phyloP scores from a whole-genome alignment of 2,113 vertebrate genomes.

The Acrocephalus arundinaceus region DNA sequence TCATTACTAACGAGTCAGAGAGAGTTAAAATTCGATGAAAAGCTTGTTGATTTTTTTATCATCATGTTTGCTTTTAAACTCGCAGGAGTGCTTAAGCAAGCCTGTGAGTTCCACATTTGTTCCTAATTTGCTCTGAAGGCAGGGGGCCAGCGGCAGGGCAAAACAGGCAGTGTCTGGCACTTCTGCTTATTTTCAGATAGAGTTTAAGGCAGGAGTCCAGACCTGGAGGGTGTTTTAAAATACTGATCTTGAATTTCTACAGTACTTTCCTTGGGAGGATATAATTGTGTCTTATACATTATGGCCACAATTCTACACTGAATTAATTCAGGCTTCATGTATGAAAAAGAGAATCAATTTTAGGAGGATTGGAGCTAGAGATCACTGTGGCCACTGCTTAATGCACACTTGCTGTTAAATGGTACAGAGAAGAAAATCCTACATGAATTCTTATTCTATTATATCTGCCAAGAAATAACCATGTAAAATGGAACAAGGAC shows the following conservation, averaged over 20 bases:
- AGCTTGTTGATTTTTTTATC: conserved; percentile 30
- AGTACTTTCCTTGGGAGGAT: not conserved
- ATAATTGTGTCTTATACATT: not conserved
- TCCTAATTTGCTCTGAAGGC: conserved; percentile 55
- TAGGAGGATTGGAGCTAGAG: not conserved
- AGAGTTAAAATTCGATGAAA: conserved; percentile 21
- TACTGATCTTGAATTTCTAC: conserved; percentile 11
- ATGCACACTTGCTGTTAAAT: not conserved
- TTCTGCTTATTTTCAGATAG: conserved; percentile 54
- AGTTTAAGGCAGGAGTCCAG: conserved; percentile 31
- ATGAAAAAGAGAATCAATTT: not conserved
- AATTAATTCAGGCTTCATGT: not conserved
- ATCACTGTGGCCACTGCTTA: not conserved
- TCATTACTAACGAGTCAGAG: not conserved
- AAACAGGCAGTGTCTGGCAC: conserved; percentile 39
- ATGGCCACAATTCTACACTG: not conserved
- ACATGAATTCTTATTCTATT: not conserved
- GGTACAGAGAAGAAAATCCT: not conserved
- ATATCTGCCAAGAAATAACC: not conserved
- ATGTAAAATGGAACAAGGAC: not conserved
- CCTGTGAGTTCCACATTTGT: conserved; percentile 30
- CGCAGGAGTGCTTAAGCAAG: not conserved
- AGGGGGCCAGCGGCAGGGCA: conserved; percentile 2
- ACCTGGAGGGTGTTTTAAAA: conserved; percentile 21
- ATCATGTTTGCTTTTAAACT: conserved; percentile 21